A percentile compares a stretch with the other conserved stretches of the same genome.
phyloP scores from a whole-genome alignment of 1,140 invertebrate genomes.

The Drosophila mojavensis region DNA sequence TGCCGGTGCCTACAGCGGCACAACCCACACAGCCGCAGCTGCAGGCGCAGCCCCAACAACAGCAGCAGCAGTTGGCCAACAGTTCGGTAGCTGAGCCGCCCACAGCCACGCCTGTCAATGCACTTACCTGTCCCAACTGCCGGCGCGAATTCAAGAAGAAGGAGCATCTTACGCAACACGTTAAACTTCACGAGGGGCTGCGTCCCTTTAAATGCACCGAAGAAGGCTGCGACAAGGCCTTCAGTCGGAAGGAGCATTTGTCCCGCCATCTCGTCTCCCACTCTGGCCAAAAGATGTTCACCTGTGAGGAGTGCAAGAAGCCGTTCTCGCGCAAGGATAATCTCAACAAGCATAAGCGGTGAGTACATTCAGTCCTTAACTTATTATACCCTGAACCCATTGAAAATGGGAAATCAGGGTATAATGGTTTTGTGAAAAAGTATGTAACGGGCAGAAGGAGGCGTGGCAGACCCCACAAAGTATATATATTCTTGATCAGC shows the following conservation, averaged over 20 bases:
- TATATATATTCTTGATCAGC: no score
- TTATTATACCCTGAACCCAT: no score
- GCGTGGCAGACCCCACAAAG: no score
- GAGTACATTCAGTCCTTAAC: conserved; percentile 7
- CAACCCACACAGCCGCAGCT: background rate
- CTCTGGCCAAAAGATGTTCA: conserved; percentile 90
- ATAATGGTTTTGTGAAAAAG: no score
- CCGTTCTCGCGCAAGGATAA: conserved; percentile 91
- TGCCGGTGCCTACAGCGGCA: conserved; percentile 26
- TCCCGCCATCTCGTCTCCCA: conserved; percentile 90
- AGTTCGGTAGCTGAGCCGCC: conserved; percentile 15
- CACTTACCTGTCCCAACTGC: conserved; percentile 85
- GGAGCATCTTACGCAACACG: conserved; percentile 89
- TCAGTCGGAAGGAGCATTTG: conserved; percentile 89
- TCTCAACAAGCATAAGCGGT: conserved; percentile 88
- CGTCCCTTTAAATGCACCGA: conserved; percentile 87
- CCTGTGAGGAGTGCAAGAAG: conserved; percentile 91
- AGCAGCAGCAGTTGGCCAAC: conserved; percentile 7
- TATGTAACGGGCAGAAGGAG: no score
- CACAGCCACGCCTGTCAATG: conserved; percentile 4
- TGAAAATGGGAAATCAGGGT: no score
- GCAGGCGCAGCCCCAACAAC: conserved; percentile 15
- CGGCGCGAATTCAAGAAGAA: conserved; percentile 90
- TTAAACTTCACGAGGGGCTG: conserved; percentile 89
- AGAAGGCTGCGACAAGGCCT: conserved; percentile 88